phyloP scores from a whole-genome alignment of 2,113 vertebrate species.

The Romanogobio albipinnatus region DNA sequence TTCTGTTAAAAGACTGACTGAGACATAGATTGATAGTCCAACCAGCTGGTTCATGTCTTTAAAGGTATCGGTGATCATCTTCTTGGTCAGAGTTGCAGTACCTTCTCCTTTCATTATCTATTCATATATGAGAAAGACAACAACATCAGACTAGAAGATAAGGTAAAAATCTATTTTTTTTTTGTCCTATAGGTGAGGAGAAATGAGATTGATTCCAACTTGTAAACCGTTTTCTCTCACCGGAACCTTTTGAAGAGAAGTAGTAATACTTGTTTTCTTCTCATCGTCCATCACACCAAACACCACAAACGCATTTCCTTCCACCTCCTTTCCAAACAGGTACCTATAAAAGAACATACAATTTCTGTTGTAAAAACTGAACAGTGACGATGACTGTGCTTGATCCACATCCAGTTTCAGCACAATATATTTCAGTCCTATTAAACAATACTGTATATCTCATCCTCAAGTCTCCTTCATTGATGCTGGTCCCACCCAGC shows the following conservation, averaged over 20 bases:
- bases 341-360: slow-evolving; percentile 67
- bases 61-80: slow-evolving; percentile 29
- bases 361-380: not conserved
- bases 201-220: not conserved
- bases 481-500: too few relatives aligned
- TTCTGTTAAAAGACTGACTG: slow-evolving; percentile 69
- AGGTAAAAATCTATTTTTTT: not conserved
- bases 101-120: slow-evolving; percentile 51
- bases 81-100: not conserved
- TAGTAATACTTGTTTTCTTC: slow-evolving; percentile 69
- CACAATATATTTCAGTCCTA: too few relatives aligned
- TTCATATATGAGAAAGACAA: not conserved
- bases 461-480: too few relatives aligned
- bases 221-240: slow-evolving; percentile 56
- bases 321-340: slow-evolving; percentile 72
- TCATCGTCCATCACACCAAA: slow-evolving; percentile 70
- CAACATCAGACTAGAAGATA: too few relatives aligned
- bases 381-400: too few relatives aligned
- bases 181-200: not conserved
- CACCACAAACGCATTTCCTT: slow-evolving; percentile 73
- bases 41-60: slow-evolving; percentile 37
- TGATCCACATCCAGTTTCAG: too few relatives aligned
- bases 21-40: slow-evolving; percentile 55
- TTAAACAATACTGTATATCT: too few relatives aligned
- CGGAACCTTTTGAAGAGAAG: slow-evolving; percentile 68